phyloP scores from a whole-genome alignment of 2,888 invertebrate genomes.

The Cantharis rufa region DNA sequence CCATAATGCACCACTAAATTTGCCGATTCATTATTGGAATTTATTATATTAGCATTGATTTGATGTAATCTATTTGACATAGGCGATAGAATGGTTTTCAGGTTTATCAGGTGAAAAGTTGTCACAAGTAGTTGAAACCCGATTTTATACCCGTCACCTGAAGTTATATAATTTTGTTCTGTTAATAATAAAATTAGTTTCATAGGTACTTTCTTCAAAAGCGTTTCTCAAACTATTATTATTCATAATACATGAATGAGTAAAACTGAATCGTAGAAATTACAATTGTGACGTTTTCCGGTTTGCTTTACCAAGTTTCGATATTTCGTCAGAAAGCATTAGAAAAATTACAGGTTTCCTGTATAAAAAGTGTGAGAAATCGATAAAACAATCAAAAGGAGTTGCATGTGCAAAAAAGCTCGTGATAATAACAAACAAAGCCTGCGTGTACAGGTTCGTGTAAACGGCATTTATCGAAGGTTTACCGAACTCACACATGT shows the following conservation, averaged over 20 bases:
- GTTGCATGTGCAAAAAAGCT: conserved; percentile 28
- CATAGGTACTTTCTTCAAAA: neutral
- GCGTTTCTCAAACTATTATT: neutral
- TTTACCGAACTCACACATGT: conserved; percentile 50
- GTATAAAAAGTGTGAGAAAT: conserved; percentile 17
- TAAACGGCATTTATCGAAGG: conserved; percentile 38
- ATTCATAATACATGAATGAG: neutral
- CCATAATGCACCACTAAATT: neutral
- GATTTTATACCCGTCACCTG: neutral
- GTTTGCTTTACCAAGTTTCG: conserved; percentile 1
- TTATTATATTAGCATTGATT: neutral
- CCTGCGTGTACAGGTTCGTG: conserved; percentile 34
- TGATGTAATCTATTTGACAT: neutral
- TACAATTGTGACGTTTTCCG: conserved; percentile 2
- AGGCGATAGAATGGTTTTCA: neutral
- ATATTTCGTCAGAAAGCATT: conserved; percentile 9
- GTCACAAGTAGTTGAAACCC: neutral
- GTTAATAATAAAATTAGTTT: neutral
- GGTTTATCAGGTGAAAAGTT: neutral
- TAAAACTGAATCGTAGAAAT: neutral
- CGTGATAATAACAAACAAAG: conserved; percentile 32
- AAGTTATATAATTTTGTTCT: neutral
- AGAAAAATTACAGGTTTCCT: conserved; percentile 16
- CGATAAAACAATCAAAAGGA: conserved; percentile 22
- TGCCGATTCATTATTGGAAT: neutral